Evolutionary conservation across 2,113 vertebrate genomes (phyloP).

Genomic region (Ameiurus melas): DNA sequence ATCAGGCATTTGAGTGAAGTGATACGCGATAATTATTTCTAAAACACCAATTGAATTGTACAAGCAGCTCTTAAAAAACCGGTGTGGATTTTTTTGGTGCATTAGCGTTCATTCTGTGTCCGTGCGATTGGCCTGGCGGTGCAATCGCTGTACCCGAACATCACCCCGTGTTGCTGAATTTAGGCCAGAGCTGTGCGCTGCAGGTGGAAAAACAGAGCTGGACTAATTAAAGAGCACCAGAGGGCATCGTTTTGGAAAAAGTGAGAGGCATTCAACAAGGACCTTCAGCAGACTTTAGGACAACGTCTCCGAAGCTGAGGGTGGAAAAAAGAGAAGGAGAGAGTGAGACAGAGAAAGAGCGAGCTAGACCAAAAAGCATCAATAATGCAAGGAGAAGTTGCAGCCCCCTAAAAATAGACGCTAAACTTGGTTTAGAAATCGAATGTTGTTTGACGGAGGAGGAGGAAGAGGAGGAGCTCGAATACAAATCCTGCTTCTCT

Average conservation of each 20-base stretch:
- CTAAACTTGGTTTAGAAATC: constrained; percentile 50
- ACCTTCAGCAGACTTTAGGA: constrained; percentile 51
- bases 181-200: constrained; percentile 35
- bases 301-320: constrained; percentile 26
- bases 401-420: constrained; percentile 53
- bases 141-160: neutral
- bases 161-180: constrained; percentile 21
- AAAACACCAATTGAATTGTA: no score
- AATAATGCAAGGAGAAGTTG: constrained; percentile 56
- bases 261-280: constrained; percentile 35
- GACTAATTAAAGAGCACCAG: constrained; percentile 49
- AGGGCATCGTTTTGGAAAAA: constrained; percentile 45
- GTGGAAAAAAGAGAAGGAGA: neutral
- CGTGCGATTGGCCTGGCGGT: neutral
- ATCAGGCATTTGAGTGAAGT: neutral
- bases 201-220: constrained; percentile 37
- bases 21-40: neutral
- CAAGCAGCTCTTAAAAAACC: neutral
- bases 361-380: constrained; percentile 46
- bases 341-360: constrained; percentile 5
- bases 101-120: neutral
- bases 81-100: neutral
- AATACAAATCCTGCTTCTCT: constrained; percentile 32
- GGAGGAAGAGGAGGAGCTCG: constrained; percentile 1
- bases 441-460: constrained; percentile 29